A percentile compares a stretch with the other conserved stretches of the same genome.
Conservation (phyloP, 1,140 invertebrate species). For the Streblospio benedicti region DNA sequence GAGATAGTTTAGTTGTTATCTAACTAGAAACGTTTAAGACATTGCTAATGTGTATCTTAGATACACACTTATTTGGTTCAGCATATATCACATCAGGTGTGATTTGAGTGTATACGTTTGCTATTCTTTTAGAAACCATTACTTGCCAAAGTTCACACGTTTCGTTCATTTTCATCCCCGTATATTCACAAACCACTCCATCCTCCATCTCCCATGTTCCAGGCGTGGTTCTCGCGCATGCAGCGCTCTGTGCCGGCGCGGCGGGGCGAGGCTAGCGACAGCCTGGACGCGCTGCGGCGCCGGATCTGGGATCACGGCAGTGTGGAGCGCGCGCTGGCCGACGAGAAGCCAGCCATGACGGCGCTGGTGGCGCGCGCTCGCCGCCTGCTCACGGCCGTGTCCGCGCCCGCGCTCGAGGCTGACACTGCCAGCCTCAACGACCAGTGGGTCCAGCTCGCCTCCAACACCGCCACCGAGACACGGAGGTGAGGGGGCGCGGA, state of each 20-base stretch:
- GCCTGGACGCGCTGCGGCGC: constrained; percentile 27
- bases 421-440: constrained; percentile 33
- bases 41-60: too few relatives aligned
- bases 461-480: constrained; percentile 27
- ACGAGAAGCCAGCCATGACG: constrained; percentile 35
- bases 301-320: constrained; percentile 30
- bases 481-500: constrained; percentile 27
- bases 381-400: constrained; percentile 34
- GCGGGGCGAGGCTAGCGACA: constrained; percentile 25
- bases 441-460: constrained; percentile 36
- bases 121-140: too few relatives aligned
- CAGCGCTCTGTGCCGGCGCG: constrained; percentile 31
- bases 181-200: not conserved
- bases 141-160: too few relatives aligned
- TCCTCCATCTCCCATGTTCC: not conserved
- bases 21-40: too few relatives aligned
- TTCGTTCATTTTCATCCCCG: too few relatives aligned
- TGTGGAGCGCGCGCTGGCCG: constrained; percentile 31
- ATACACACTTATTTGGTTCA: too few relatives aligned
- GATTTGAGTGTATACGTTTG: too few relatives aligned
- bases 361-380: constrained; percentile 39
- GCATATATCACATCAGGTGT: too few relatives aligned
- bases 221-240: constrained; percentile 22
- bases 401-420: constrained; percentile 33
- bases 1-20: too few relatives aligned